Base-by-base conservation (phyloP, 2,888 invertebrate species). In the Drosophila lutescens region DNA sequence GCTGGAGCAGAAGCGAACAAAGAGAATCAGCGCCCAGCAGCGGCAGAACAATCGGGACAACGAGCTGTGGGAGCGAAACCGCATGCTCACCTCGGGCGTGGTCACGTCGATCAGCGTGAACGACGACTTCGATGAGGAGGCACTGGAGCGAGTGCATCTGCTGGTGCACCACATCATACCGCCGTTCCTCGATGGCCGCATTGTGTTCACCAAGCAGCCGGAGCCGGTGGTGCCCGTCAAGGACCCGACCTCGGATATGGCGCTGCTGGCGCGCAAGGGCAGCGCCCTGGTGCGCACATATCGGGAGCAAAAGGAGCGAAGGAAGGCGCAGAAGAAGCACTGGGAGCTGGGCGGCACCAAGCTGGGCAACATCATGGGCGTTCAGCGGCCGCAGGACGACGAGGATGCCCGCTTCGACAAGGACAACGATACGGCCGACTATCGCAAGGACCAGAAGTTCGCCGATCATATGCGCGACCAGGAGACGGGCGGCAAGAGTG, bases 191-290 rank as follows among this genome's bases (percentile, higher is more conserved):
- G 99, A 99, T 92, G 99, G 99, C 0, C 94, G 99, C 60, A 99
- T 99, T 79, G 98, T 99, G 0, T 99, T 99, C 92, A 99, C 99
- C 0, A 99, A 99, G 89, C 99, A 99, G 91, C 98, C 98, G 0
- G 99, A 99, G 90, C 99, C 99, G 1, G 98, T 99, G n/a, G 96
- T 99, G 88, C 99, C 99, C 13, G 97, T 94, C 88, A 95, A 95
- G 91, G 99, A 99, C 92, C 97, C 99, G 0, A 98, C 98, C 2
- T 97, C 97, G 0, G 99, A 99, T 89, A 98, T 99, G 98, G 99
- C 99, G 0, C 93, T 98, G 50, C 96, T 98, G 57, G 96, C 99
- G 0, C 94, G 98, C 4, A 99, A 99, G 92, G 99, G 99, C 1
- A 98, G 97, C 0, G 95, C 96, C 2, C 93, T 98, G 5, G 99